These are phyloP conservation scores for Mimachlamys varia DNA, from an alignment of 2,888 invertebrate species.

Conservation along the genomic window DNA sequence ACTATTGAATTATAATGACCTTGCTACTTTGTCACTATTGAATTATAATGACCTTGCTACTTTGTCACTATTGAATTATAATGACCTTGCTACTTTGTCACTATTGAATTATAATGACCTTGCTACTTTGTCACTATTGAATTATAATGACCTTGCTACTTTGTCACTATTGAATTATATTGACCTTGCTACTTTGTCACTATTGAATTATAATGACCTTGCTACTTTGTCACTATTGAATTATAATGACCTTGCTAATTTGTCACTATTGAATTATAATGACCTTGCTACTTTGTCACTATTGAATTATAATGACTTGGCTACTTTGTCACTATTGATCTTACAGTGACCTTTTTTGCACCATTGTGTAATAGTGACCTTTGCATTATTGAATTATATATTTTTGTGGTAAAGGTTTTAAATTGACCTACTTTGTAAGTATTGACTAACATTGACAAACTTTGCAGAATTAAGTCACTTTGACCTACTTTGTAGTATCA, in stretches of 20 bases:
- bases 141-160: neutral
- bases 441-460: neutral
- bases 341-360: too few relatives aligned
- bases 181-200: neutral
- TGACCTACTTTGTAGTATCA: slow-evolving; percentile 73
- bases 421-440: too few relatives aligned
- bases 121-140: neutral
- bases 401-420: too few relatives aligned
- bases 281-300: neutral
- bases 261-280: neutral
- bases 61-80: neutral
- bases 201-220: neutral
- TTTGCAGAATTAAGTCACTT: neutral
- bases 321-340: neutral
- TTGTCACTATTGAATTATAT: neutral
- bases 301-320: too few relatives aligned
- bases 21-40: neutral
- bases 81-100: neutral
- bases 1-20: neutral
- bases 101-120: neutral
- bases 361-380: too few relatives aligned
- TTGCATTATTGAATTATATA: too few relatives aligned
- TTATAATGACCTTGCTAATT: too few relatives aligned
- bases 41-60: neutral
- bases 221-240: neutral